Evolutionary conservation across 2,797 vertebrate genomes (phyloP).

Genomic region (Brotula barbata): DNA sequence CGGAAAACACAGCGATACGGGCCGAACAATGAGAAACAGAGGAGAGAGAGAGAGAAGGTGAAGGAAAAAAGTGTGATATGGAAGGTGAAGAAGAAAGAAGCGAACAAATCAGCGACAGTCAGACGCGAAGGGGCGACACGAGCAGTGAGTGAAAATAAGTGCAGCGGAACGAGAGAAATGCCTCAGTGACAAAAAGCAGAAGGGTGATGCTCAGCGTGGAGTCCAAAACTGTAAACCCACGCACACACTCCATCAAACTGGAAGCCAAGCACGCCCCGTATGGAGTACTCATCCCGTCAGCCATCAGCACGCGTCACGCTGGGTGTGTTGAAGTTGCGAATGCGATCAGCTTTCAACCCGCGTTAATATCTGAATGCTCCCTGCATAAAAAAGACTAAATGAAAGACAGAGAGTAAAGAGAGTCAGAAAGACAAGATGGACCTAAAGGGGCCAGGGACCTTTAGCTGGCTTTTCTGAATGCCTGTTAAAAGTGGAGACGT

Average conservation of each 20-base stretch:
- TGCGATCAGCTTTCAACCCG: no score
- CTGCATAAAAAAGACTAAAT: no score
- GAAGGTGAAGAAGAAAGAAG: slow-evolving; percentile 13
- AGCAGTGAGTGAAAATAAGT: neutral
- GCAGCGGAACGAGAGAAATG: slow-evolving; percentile 34
- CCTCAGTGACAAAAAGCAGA: slow-evolving; percentile 18
- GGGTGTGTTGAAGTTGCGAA: no score
- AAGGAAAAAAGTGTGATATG: neutral
- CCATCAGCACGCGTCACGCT: no score
- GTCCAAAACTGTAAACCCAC: slow-evolving; percentile 1
- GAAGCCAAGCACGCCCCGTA: no score
- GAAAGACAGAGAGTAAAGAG: no score
- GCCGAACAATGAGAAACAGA: slow-evolving; percentile 5
- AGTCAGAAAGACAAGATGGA: no score
- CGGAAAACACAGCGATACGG: slow-evolving; percentile 42
- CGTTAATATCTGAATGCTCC: no score
- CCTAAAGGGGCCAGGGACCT: no score
- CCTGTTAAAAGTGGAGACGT: no score
- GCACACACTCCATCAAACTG: slow-evolving; percentile 38
- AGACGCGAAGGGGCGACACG: slow-evolving; percentile 18
- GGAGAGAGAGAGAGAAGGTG: slow-evolving; percentile 1
- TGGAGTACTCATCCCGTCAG: no score
- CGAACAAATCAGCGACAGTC: neutral
- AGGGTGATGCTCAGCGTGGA: neutral
- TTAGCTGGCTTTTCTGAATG: no score